A percentile compares a stretch with the other conserved stretches of the same genome.
phyloP scores from a whole-genome alignment of 2,113 vertebrate genomes.

The Anoplopoma fimbria region DNA sequence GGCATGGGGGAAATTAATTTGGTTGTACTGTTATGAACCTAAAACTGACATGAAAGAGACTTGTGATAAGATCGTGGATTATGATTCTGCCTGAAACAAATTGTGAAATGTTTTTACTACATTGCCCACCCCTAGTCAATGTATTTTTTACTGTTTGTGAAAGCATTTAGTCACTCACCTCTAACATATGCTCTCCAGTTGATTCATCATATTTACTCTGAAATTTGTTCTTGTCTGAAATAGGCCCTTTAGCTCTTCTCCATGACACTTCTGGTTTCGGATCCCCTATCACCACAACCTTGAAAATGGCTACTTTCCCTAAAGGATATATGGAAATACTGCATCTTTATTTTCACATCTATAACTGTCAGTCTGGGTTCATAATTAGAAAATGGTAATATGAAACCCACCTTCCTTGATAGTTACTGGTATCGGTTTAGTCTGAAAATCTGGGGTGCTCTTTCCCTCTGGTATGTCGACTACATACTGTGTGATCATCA shows the following conservation, averaged over 20 bases:
- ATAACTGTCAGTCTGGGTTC: background rate
- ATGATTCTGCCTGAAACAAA: background rate
- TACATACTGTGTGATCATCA: slow-evolving; percentile 84
- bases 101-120: background rate
- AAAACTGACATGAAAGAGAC: too few species aligned
- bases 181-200: slow-evolving; percentile 83
- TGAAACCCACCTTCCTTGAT: slow-evolving; percentile 84
- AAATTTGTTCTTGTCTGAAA: slow-evolving; percentile 83
- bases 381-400: background rate
- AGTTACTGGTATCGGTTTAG: slow-evolving; percentile 82
- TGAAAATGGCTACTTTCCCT: slow-evolving; percentile 89
- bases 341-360: background rate
- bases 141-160: background rate
- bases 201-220: slow-evolving; percentile 72
- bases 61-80: too few species aligned
- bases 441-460: slow-evolving; percentile 86
- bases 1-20: too few species aligned
- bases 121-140: too few species aligned
- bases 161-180: slow-evolving; percentile 78
- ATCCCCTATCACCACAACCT: slow-evolving; percentile 85
- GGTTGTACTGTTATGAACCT: too few species aligned
- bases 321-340: background rate
- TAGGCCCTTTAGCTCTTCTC: slow-evolving; percentile 75
- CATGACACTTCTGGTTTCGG: slow-evolving; percentile 87
- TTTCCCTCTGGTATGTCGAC: slow-evolving; percentile 85